Evolutionary conservation across 2,888 invertebrate species (phyloP).

Genomic region (Netelia virgata): DNA sequence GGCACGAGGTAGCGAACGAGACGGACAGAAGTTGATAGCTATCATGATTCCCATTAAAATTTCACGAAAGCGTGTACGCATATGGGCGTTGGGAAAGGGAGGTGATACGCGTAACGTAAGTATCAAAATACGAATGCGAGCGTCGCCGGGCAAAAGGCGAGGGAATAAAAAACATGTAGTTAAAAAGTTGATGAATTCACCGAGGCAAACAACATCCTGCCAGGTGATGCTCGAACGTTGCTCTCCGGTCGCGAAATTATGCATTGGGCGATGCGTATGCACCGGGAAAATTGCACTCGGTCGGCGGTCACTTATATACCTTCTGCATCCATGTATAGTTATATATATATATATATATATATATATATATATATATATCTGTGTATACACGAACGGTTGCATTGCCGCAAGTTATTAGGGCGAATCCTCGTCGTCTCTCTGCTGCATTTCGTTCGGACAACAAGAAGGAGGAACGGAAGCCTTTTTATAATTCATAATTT

Average conservation of each 20-base stretch:
- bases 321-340: background rate
- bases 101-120: conserved; percentile 5
- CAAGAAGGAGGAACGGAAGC: conserved; percentile 28
- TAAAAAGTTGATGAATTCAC: conserved; percentile 2
- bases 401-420: conserved; percentile 27
- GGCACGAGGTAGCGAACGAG: background rate
- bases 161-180: background rate
- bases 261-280: conserved; percentile 37
- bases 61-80: conserved; percentile 18
- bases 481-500: conserved; percentile 40
- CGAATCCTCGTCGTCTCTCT: conserved; percentile 24
- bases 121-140: conserved; percentile 38
- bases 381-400: background rate
- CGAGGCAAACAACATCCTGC: conserved; percentile 57
- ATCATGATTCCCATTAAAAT: conserved; percentile 46
- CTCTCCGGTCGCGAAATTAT: conserved; percentile 57
- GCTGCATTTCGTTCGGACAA: conserved; percentile 20
- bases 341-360: background rate
- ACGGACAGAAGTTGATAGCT: conserved; percentile 12
- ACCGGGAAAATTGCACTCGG: conserved; percentile 52
- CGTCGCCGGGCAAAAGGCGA: background rate
- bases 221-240: conserved; percentile 60
- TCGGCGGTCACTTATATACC: conserved; percentile 34
- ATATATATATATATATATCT: background rate
- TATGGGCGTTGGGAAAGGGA: background rate